Evolutionary conservation across 1,140 invertebrate species (phyloP).

Genomic region (Drosophila albomicans): DNA sequence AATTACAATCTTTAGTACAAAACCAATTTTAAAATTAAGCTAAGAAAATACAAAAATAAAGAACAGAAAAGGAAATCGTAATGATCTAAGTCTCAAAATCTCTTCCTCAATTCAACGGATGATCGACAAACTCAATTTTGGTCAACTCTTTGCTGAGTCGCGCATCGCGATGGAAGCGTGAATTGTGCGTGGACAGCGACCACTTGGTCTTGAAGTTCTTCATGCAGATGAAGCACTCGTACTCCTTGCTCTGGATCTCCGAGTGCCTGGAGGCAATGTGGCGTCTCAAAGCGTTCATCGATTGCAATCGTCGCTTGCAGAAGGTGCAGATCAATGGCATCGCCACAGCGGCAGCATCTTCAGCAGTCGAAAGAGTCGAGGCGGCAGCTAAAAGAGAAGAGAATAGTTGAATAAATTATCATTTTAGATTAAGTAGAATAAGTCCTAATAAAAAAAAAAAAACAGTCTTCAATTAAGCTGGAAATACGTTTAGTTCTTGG

Average conservation of each 20-base stretch:
- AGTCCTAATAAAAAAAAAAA: neutral
- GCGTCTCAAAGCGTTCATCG: conserved; percentile 69
- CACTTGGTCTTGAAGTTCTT: conserved; percentile 84
- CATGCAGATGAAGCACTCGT: conserved; percentile 75
- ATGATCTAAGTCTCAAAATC: neutral
- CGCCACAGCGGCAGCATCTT: conserved; percentile 30
- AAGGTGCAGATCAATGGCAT: conserved; percentile 62
- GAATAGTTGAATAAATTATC: neutral
- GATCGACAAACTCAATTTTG: conserved; percentile 59
- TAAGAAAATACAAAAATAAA: neutral
- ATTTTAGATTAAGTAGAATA: neutral
- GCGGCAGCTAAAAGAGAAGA: neutral
- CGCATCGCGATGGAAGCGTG: conserved; percentile 78
- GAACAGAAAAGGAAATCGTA: neutral
- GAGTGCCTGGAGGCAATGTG: conserved; percentile 80
- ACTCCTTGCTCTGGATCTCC: conserved; percentile 71
- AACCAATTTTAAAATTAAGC: neutral
- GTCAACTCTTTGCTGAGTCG: conserved; percentile 66
- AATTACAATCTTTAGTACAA: neutral
- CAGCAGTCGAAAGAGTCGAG: neutral
- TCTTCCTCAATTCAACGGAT: neutral
- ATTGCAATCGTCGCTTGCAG: conserved; percentile 75
- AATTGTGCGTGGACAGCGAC: conserved; percentile 84
- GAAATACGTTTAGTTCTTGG: conserved; percentile 45
- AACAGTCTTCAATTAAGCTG: conserved; percentile 14